Evolutionary conservation across 2,888 invertebrate species (phyloP).

Genomic region (Harpalus rufipes): DNA sequence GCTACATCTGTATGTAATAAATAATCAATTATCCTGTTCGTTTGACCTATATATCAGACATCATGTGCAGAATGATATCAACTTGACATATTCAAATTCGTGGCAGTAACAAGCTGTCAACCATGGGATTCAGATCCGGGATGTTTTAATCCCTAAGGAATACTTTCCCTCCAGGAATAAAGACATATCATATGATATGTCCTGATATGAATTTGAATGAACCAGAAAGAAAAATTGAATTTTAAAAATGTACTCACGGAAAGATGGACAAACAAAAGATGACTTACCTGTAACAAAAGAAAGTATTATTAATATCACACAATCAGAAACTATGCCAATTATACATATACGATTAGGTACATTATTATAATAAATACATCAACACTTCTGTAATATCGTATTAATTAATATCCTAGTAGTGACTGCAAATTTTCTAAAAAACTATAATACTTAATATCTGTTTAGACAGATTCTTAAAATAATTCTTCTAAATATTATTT

Average conservation of each 20-base stretch:
- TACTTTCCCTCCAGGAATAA: not conserved
- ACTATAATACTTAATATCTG: too few species aligned
- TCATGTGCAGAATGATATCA: conserved; percentile 7
- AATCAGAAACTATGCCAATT: too few species aligned
- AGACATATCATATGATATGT: not conserved
- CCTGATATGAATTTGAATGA: conserved; percentile 2
- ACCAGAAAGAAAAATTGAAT: not conserved
- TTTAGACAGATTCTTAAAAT: too few species aligned
- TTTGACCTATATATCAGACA: conserved; percentile 26
- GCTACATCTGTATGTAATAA: conserved; percentile 6
- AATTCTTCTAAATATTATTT: too few species aligned
- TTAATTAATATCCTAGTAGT: too few species aligned
- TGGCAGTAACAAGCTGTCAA: conserved; percentile 52
- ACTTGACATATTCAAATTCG: conserved; percentile 46
- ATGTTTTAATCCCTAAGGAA: conserved; percentile 17
- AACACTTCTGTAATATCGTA: too few species aligned
- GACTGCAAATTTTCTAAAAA: too few species aligned
- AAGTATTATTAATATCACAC: not conserved
- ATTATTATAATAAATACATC: too few species aligned
- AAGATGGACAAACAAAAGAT: not conserved
- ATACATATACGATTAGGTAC: too few species aligned
- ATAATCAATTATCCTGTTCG: conserved; percentile 14
- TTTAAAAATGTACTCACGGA: not conserved
- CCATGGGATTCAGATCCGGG: conserved; percentile 25
- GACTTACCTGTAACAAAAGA: conserved; percentile 20